Evolutionary conservation across 2,797 vertebrate genomes (phyloP).

Genomic region (Melanotaenia boesemani): DNA sequence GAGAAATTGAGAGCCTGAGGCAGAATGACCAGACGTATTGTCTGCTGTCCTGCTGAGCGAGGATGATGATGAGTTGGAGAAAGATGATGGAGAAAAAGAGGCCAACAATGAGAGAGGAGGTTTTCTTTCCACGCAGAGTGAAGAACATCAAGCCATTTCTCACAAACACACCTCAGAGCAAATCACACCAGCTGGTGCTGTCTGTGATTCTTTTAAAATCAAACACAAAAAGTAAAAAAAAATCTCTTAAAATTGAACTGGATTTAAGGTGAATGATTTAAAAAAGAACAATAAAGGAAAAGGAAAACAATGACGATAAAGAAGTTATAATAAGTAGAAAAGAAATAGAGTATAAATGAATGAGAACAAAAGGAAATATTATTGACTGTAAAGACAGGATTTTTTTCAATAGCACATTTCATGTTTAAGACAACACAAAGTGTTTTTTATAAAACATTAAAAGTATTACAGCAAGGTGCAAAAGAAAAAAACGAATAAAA

Average conservation of each 20-base stretch:
- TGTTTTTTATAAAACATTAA: no score
- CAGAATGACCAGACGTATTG: slow-evolving; percentile 61
- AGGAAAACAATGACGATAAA: not conserved
- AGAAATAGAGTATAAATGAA: not conserved
- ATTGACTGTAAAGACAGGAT: no score
- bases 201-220: not conserved
- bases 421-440: no score
- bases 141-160: not conserved
- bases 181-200: not conserved
- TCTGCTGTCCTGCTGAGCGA: slow-evolving; percentile 58
- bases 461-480: no score
- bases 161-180: slow-evolving; percentile 2
- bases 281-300: no score
- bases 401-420: no score
- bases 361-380: no score
- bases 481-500: no score
- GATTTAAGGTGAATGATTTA: no score
- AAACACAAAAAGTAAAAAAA: not conserved
- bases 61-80: slow-evolving; percentile 32
- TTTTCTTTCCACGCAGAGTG: not conserved
- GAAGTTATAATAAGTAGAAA: not conserved
- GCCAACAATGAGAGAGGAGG: slow-evolving; percentile 15
- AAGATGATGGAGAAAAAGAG: slow-evolving; percentile 41
- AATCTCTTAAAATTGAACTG: no score
- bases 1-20: slow-evolving; percentile 35